Evolutionary conservation across 2,888 invertebrate genomes (phyloP).

Genomic region (Melieria crassipennis): DNA sequence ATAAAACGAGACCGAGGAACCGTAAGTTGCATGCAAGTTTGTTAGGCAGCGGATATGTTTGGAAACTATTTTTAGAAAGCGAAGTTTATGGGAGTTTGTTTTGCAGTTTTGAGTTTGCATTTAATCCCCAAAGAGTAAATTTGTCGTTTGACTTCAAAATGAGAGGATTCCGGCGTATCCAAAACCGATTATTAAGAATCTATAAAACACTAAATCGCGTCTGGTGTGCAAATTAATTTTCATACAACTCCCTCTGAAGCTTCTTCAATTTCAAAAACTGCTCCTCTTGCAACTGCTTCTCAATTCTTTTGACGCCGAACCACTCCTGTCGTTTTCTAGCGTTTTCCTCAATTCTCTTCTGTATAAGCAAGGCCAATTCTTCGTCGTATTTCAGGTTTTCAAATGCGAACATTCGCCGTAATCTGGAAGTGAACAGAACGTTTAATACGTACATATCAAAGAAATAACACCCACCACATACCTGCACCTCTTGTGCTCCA

Average conservation of each 20-base stretch:
- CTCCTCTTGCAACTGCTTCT: conserved; percentile 39
- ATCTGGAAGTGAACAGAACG: conserved; percentile 26
- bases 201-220: too few relatives aligned
- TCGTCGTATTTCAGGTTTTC: conserved; percentile 41
- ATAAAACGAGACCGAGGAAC: too few relatives aligned
- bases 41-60: too few relatives aligned
- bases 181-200: background rate
- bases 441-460: background rate
- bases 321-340: conserved; percentile 40
- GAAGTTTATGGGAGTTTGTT: too few relatives aligned
- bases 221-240: background rate
- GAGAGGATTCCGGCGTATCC: too few relatives aligned
- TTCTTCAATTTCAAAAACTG: conserved; percentile 43
- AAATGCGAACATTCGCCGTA: conserved; percentile 37
- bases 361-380: conserved; percentile 38
- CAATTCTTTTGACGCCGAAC: conserved; percentile 38
- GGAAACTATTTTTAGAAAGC: too few relatives aligned
- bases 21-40: too few relatives aligned
- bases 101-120: too few relatives aligned
- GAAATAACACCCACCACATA: conserved; percentile 17
- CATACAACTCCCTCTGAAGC: conserved; percentile 44
- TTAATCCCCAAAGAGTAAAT: too few relatives aligned
- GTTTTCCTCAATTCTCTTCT: conserved; percentile 35
- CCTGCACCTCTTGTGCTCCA: conserved; percentile 36
- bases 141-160: too few relatives aligned